Percentiles rank a stretch among this genome's conserved stretches.
phyloP scores from a whole-genome alignment of 2,113 vertebrate genomes.

The Dasyurus viverrinus region DNA sequence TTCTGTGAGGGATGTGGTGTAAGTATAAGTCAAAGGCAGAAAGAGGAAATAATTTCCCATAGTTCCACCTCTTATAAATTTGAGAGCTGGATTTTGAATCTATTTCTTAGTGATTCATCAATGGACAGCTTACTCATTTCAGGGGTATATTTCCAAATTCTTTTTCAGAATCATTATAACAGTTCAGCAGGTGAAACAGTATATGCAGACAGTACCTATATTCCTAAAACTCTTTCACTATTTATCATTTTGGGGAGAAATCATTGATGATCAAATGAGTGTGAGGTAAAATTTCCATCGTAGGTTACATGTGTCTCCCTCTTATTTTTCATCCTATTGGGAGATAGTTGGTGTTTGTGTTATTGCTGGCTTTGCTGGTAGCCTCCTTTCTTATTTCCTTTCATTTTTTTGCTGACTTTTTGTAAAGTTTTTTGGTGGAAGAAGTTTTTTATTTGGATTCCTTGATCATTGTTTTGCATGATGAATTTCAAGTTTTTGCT shows the following conservation, averaged over 20 bases:
- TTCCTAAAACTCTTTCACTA: background rate
- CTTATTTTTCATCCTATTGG: background rate
- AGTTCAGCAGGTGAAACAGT: background rate
- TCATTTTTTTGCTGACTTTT: background rate
- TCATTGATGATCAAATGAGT: background rate
- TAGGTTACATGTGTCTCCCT: background rate
- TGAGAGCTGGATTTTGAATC: background rate
- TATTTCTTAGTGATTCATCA: background rate
- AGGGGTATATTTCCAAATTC: background rate
- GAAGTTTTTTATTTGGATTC: background rate
- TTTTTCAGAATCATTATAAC: background rate
- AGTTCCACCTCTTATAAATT: background rate
- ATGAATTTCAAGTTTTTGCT: background rate
- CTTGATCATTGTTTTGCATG: no score
- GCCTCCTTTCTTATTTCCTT: background rate
- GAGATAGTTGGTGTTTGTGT: background rate
- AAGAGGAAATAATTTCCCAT: background rate
- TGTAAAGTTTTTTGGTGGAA: background rate
- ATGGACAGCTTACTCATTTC: background rate
- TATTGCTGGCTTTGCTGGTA: background rate
- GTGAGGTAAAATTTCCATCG: background rate
- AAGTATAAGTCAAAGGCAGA: background rate
- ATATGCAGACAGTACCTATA: background rate
- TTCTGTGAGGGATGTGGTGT: background rate
- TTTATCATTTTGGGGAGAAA: background rate